These are phyloP conservation scores for Halisarca cf. caerulea DNA, from an alignment of 37 sponge, comb jelly and placozoan genomes.

Conservation along the genomic window DNA sequence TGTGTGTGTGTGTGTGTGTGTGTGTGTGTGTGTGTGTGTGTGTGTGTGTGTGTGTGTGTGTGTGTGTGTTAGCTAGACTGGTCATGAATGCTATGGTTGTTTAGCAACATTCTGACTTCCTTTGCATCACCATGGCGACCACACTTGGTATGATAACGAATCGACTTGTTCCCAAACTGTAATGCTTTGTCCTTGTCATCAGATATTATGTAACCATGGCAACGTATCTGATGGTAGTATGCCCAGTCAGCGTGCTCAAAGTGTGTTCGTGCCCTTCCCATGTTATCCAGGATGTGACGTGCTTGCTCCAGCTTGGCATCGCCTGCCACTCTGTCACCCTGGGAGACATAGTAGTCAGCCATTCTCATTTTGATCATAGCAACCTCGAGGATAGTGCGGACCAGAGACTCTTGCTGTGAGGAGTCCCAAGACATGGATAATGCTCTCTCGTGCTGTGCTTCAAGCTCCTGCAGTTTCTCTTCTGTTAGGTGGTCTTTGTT, in stretches of 20 bases:
- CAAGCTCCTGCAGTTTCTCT: neutral
- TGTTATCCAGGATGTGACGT: neutral
- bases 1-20: no score
- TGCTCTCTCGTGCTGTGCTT: neutral
- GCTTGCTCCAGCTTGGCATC: neutral
- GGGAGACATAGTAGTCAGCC: neutral
- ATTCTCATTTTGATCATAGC: slow-evolving; percentile 3
- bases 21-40: no score
- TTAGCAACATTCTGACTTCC: neutral
- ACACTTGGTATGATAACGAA: neutral
- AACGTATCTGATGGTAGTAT: neutral
- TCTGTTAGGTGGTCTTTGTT: neutral
- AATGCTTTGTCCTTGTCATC: neutral
- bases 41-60: no score
- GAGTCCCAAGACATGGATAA: neutral
- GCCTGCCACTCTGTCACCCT: neutral
- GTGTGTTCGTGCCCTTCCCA: neutral
- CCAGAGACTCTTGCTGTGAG: neutral
- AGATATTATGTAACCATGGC: neutral
- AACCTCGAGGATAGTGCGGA: neutral
- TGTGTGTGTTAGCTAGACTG: no score
- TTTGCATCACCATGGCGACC: slow-evolving; percentile 18
- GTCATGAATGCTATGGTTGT: neutral
- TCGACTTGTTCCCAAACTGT: neutral
- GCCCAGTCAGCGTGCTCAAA: slow-evolving; percentile 16